Conservation (phyloP, 2,113 vertebrate species). For the Glaucomys volans region DNA sequence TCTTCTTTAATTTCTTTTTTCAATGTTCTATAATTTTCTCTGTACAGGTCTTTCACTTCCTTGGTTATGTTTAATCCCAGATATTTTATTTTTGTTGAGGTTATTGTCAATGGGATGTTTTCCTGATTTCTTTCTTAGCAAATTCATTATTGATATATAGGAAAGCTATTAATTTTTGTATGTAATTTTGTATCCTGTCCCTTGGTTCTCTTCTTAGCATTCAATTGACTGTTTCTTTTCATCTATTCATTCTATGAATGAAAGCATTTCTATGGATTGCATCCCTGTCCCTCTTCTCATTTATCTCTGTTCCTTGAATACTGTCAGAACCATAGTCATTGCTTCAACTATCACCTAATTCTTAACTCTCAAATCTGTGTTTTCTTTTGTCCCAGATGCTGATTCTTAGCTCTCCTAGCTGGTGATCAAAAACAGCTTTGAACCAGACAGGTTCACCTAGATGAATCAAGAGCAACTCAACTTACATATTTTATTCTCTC, state of each 20-base stretch:
- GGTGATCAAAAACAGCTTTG: not conserved
- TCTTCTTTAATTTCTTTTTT: too few relatives aligned
- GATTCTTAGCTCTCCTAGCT: not conserved
- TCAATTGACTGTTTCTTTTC: not conserved
- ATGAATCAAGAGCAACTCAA: not conserved
- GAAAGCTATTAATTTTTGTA: too few relatives aligned
- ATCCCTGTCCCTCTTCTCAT: not conserved
- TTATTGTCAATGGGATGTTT: too few relatives aligned
- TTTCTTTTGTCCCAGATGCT: not conserved
- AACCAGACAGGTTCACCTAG: not conserved
- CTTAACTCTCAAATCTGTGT: not conserved
- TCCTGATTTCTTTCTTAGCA: too few relatives aligned
- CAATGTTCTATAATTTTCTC: too few relatives aligned
- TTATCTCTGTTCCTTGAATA: not conserved
- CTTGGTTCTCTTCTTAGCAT: conserved; percentile 10
- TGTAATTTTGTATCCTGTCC: too few relatives aligned
- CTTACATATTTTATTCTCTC: not conserved
- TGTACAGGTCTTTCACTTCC: too few relatives aligned
- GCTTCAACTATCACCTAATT: not conserved
- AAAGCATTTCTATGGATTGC: not conserved
- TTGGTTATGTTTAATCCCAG: too few relatives aligned
- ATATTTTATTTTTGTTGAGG: too few relatives aligned
- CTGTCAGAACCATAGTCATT: not conserved
- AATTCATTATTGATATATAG: too few relatives aligned
- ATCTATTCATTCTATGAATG: not conserved